Evolutionary conservation across 2,113 vertebrate species (phyloP).

Genomic region (Philantomba maxwellii): DNA sequence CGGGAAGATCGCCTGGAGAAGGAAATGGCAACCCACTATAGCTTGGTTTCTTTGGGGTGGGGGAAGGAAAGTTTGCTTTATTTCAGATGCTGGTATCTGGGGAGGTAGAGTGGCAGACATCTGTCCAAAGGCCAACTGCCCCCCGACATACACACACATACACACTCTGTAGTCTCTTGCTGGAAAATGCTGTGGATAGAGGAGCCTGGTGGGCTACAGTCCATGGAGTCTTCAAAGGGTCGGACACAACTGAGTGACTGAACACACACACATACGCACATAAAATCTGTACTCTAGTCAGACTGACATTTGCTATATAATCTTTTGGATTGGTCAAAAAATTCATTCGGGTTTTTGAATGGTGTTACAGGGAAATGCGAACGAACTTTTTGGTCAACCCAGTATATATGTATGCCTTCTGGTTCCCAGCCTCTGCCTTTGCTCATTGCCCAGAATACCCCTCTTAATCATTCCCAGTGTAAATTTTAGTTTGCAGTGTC

Average conservation of each 20-base stretch:
- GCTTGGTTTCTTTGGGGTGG: no score
- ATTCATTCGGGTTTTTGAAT: background rate
- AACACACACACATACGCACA: background rate
- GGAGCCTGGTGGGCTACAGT: background rate
- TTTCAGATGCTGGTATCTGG: background rate
- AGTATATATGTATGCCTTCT: background rate
- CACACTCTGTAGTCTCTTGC: background rate
- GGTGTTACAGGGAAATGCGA: background rate
- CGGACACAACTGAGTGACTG: background rate
- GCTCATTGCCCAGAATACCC: background rate
- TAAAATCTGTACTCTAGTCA: background rate
- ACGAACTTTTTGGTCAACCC: background rate
- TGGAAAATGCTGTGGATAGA: background rate
- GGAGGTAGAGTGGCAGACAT: background rate
- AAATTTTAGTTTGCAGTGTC: background rate
- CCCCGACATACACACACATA: accelerated
- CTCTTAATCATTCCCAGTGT: background rate
- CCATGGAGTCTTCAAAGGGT: background rate
- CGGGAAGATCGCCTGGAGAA: background rate
- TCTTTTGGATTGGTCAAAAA: background rate
- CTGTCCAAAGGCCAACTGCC: background rate
- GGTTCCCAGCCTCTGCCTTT: background rate
- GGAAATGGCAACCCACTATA: background rate
- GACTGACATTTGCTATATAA: background rate
- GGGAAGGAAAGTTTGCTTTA: background rate